Evolutionary conservation across 2,888 invertebrate genomes (phyloP).

Genomic region (Parnassius apollo): DNA sequence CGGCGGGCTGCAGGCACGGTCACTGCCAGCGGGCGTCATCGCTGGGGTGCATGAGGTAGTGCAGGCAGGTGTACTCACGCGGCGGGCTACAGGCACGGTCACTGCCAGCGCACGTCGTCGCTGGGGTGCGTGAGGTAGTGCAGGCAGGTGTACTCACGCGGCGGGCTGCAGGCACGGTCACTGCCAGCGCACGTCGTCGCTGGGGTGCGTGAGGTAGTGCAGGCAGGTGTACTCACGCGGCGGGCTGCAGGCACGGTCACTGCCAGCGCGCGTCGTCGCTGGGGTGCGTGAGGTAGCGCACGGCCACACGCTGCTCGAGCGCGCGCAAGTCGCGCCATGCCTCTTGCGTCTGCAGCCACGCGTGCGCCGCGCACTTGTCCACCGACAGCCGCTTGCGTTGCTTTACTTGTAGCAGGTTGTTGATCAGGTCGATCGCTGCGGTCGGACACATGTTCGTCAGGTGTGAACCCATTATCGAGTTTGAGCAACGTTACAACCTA

Average conservation of each 20-base stretch:
- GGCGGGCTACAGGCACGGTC: slow-evolving; percentile 29
- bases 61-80: slow-evolving; percentile 3
- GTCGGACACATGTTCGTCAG: not conserved
- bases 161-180: slow-evolving; percentile 30
- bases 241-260: slow-evolving; percentile 12
- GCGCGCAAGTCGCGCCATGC: slow-evolving; percentile 97
- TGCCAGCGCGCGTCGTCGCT: slow-evolving; percentile 60
- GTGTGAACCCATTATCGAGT: no score
- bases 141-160: not conserved
- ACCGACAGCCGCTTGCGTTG: slow-evolving; percentile 97
- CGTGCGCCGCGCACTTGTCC: slow-evolving; percentile 96
- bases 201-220: slow-evolving; percentile 63
- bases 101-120: slow-evolving; percentile 85
- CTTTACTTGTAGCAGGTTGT: slow-evolving; percentile 98
- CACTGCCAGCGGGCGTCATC: slow-evolving; percentile 55
- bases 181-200: slow-evolving; percentile 55
- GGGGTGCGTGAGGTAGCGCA: slow-evolving; percentile 68
- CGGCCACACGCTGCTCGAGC: slow-evolving; percentile 83
- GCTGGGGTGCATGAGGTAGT: slow-evolving; percentile 63
- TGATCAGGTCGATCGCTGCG: slow-evolving; percentile 97
- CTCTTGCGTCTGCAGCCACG: slow-evolving; percentile 97
- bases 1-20: slow-evolving; percentile 4
- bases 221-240: not conserved
- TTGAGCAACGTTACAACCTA: no score
- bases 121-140: slow-evolving; percentile 28